Evolutionary conservation across 2,888 invertebrate species (phyloP).

Genomic region (Aspidiotus rigidus): DNA sequence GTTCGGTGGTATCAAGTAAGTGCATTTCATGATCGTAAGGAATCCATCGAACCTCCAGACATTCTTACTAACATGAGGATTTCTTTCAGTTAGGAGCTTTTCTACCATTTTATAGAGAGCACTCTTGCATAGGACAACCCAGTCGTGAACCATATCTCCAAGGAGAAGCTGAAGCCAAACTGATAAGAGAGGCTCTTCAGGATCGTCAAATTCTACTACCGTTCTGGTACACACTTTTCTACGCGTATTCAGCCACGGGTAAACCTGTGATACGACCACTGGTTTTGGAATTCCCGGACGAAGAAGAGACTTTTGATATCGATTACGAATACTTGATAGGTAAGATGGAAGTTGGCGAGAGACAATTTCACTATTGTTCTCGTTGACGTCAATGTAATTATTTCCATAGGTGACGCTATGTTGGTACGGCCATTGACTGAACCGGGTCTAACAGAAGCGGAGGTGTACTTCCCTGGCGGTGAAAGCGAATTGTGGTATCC

Average conservation of each 20-base stretch:
- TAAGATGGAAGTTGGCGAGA: not conserved
- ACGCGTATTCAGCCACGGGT: conserved; percentile 74
- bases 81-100: conserved; percentile 68
- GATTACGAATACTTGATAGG: conserved; percentile 68
- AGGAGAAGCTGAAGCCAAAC: conserved; percentile 57
- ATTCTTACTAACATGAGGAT: conserved; percentile 11
- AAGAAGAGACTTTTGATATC: conserved; percentile 66
- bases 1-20: conserved; percentile 82
- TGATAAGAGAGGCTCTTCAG: conserved; percentile 64
- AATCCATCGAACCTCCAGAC: no score
- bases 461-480: conserved; percentile 78
- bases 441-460: conserved; percentile 60
- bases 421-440: conserved; percentile 78
- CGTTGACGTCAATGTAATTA: no score
- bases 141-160: conserved; percentile 95
- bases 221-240: conserved; percentile 84
- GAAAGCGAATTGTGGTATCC: conserved; percentile 75
- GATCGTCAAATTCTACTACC: conserved; percentile 82
- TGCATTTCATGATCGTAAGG: not conserved
- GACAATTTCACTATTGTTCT: no score
- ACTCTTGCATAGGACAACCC: conserved; percentile 94
- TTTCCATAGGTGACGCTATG: conserved; percentile 60
- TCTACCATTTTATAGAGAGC: conserved; percentile 91
- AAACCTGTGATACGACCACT: conserved; percentile 83
- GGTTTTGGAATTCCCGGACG: conserved; percentile 80